Evolutionary conservation across 2,113 vertebrate genomes (phyloP), one percentile per base, ranked within the genome.

Genomic region (Apaloderma vittatum): DNA sequence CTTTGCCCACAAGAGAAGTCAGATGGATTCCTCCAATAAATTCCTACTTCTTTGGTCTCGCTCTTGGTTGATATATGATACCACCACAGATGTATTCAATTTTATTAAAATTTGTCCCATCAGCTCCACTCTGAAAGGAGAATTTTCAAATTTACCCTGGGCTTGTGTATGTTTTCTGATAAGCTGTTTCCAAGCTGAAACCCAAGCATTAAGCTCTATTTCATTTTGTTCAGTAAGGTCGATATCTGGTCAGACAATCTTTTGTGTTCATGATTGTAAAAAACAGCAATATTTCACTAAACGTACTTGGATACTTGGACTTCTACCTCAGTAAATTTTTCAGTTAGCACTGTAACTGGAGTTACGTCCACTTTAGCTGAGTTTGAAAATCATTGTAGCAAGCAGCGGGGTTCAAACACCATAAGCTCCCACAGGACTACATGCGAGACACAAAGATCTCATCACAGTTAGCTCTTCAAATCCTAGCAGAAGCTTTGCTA

Each of bases 1-100:
- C 74, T 90, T 83, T 96, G 92, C 90, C 96, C 90, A 95, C 97
- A 97, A 92, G 78, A 97, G 94, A 92, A 97, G 95, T 97, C 89
- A 95, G 79, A 95, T 74, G 94, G 92, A 94, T 93, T 96, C 92
- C 72, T 93, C 94, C 96, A 95, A 97, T 93, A 96, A 97, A 97
- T 94, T 97, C 90, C 94, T 84, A 84, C 49, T 93, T 92, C 82
- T 96, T 96, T 95, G 94, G 88, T 92, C 92, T 95, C 95, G 57
- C 82, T 97, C 79, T 88, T 52, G 75, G 86, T 92, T 97, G 95
- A 96, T 92, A 97, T 88, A 96, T 77, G 92, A 96, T 93, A 97
- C 90, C 48, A 78, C 68, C 72, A 68, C 96, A 97, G 78, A 97
- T 97, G 93, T 95, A 97, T 94, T 83, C 94, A 93, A 97, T 97